Evolutionary conservation across 2,797 vertebrate species (phyloP), one percentile per base, ranked within the genome.

Genomic region (Ataeniobius toweri): DNA sequence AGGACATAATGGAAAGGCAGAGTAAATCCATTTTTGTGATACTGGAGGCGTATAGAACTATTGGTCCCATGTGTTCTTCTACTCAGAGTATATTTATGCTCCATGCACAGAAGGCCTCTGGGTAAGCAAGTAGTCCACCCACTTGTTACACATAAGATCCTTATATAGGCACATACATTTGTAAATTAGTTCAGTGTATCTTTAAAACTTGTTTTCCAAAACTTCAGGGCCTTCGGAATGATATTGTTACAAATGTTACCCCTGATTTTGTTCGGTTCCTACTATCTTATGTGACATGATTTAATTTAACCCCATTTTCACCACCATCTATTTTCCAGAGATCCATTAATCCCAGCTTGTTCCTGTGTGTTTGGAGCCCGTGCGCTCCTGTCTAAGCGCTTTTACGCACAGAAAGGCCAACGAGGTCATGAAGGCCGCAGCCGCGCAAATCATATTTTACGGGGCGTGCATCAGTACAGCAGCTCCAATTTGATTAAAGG

Each of bases 1-100:
- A 87, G 86, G 86, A 91, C 82, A 87, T 89, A 86, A 76, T 90
- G 84, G 77, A 80, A 88, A 81, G 83, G 79, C 55, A 75, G 56
- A 84, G 61, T 13, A 67, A 74, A 83, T 83, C 71, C 75, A 46
- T 83, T 80, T 81, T 80, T 79, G 44, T 75, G 77, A 83, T 71
- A 46, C 65, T 81, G 68, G 28, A 79, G 48, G 80, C 73, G 78
- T 76, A 58, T 18, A 51, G 44, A 16, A 69, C 67, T 69, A 68
- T 74, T 48, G 50, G 53, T 51, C 53, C 76, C 65, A 63, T 75
- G 74, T 71, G 36, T 82, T 55, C 59, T 41, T 24, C 13, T 20
- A 71, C 55, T 70, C 72, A 51, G 59, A 70, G 39, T 63, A 6
- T 68, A 22, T 78, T 74, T 55, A 36, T 73, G 73, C 59, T 79